Percentiles rank a stretch among this genome's conserved stretches.
Conservation (phyloP, 1,140 invertebrate species). For the Goniozus legneri region DNA sequence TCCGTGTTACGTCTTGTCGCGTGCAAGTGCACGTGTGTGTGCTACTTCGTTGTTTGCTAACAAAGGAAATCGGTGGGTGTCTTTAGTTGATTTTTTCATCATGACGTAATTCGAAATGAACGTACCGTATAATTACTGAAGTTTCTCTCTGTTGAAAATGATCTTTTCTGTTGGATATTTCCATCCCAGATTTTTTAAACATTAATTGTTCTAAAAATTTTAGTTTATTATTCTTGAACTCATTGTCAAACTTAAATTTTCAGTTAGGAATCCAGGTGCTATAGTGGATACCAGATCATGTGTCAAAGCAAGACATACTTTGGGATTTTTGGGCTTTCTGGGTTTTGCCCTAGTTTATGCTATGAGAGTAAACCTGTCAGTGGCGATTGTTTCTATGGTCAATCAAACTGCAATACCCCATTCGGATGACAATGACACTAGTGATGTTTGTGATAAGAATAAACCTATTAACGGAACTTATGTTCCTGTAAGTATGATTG, state of each 20-base stretch:
- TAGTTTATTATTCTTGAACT: conserved; percentile 2
- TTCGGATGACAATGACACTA: conserved; percentile 53
- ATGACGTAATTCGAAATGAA: no score
- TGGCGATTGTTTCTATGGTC: conserved; percentile 92
- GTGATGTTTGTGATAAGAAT: conserved; percentile 61
- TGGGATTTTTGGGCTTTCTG: conserved; percentile 76
- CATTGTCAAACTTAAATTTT: conserved; percentile 35
- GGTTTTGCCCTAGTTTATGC: conserved; percentile 84
- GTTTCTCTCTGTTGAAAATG: conserved; percentile 2
- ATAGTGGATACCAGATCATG: conserved; percentile 62
- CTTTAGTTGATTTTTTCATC: no score
- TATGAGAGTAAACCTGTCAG: conserved; percentile 88
- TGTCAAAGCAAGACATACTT: conserved; percentile 68
- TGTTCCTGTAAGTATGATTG: conserved; percentile 56
- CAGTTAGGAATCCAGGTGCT: conserved; percentile 35
- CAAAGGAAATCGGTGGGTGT: no score
- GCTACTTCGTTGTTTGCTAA: no score
- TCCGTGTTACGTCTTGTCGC: no score
- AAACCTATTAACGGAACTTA: conserved; percentile 56
- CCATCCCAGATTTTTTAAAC: neutral
- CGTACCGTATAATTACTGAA: neutral
- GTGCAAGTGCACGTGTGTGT: no score
- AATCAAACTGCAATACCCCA: conserved; percentile 68
- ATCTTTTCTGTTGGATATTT: neutral
- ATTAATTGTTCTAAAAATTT: neutral